A percentile compares a stretch with the other conserved stretches of the same genome.
phyloP scores from a whole-genome alignment of 1,140 invertebrate genomes.

The Cyclina sinensis region DNA sequence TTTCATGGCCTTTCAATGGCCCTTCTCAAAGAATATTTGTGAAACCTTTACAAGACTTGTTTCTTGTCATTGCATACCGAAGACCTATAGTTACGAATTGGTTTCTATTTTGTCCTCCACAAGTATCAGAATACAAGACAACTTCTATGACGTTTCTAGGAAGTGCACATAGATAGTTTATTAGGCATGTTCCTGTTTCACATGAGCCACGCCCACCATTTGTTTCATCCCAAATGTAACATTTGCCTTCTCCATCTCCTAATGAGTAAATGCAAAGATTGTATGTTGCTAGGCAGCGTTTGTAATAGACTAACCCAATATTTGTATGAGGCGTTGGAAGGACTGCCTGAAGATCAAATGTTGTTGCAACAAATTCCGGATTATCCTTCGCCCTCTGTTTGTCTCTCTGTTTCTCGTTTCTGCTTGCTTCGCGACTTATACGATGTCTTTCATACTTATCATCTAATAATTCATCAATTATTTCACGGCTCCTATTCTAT shows the following conservation, averaged over 20 bases:
- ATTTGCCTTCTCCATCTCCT: conserved; percentile 47
- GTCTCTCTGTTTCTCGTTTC: conserved; percentile 43
- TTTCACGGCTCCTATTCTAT: conserved; percentile 31
- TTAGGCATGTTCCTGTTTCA: conserved; percentile 64
- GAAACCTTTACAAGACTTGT: background rate
- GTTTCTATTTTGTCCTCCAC: conserved; percentile 71
- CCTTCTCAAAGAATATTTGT: conserved; percentile 49
- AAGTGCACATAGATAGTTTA: background rate
- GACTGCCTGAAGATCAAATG: conserved; percentile 68
- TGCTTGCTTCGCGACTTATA: conserved; percentile 49
- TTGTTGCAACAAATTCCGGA: background rate
- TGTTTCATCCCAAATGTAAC: conserved; percentile 67
- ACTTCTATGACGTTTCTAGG: conserved; percentile 48
- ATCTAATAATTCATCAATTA: conserved; percentile 3
- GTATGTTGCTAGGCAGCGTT: conserved; percentile 61
- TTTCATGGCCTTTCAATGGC: conserved; percentile 54
- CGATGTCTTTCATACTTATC: conserved; percentile 8
- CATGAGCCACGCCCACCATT: conserved; percentile 55
- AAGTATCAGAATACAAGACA: conserved; percentile 64
- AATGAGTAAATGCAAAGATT: conserved; percentile 67
- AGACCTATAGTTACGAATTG: conserved; percentile 46
- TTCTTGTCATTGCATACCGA: background rate
- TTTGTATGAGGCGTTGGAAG: conserved; percentile 41
- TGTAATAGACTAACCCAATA: conserved; percentile 58
- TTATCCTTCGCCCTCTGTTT: conserved; percentile 45